Conservation (phyloP, 37 sponge, comb jelly and placozoan genomes). For the Lycopodina hypogea region DNA sequence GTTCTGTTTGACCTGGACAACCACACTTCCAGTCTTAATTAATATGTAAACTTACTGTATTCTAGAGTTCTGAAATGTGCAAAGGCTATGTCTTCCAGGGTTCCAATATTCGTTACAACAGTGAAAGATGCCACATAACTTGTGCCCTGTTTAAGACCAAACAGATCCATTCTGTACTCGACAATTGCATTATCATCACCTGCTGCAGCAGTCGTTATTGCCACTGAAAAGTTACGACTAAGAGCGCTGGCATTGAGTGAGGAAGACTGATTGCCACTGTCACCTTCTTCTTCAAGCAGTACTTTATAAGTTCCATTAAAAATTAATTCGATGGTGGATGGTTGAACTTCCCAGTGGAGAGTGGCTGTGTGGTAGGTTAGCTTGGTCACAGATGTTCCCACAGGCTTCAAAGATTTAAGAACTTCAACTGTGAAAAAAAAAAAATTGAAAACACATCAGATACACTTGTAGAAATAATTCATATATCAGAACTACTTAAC, state of each 20-base stretch:
- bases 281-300: neutral
- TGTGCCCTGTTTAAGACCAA: neutral
- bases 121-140: neutral
- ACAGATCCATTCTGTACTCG: neutral
- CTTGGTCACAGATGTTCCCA: neutral
- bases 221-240: no score
- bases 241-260: no score
- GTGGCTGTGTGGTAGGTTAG: slow-evolving; percentile 5
- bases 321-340: neutral
- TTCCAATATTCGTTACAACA: neutral
- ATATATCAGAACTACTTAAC: no score
- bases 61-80: neutral
- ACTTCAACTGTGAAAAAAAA: neutral
- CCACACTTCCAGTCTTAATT: no score
- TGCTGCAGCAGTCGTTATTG: neutral
- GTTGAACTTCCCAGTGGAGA: neutral
- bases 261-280: neutral
- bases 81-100: neutral
- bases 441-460: neutral
- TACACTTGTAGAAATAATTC: no score
- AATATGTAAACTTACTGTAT: neutral
- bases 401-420: neutral
- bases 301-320: slow-evolving; percentile 5
- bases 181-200: neutral
- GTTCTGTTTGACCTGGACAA: no score